phyloP scores from a whole-genome alignment of 2,888 invertebrate species.

The Tetanocera ferruginea region DNA sequence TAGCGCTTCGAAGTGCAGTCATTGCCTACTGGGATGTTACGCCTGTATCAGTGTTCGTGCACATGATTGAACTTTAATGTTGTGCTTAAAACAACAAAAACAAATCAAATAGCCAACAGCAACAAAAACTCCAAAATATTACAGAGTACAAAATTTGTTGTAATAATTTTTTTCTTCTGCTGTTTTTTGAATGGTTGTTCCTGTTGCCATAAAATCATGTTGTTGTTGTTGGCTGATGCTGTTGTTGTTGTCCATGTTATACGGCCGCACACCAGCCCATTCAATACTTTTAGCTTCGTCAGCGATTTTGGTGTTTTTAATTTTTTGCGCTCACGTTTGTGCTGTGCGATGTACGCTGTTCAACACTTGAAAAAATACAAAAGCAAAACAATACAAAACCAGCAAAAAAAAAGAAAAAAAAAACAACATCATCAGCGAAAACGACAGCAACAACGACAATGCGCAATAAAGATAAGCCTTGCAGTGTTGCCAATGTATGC shows the following conservation, averaged over 20 bases:
- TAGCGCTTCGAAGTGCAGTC: too few relatives aligned
- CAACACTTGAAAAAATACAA: background rate
- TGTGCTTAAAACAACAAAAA: slow-evolving; percentile 2
- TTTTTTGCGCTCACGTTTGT: background rate
- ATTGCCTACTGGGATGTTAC: too few relatives aligned
- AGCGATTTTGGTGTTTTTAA: background rate
- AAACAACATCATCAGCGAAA: slow-evolving; percentile 52
- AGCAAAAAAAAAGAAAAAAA: slow-evolving; percentile 24
- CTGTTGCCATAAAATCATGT: background rate
- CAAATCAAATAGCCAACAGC: slow-evolving; percentile 1
- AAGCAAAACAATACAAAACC: too few relatives aligned
- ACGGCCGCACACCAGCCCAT: background rate
- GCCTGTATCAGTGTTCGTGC: slow-evolving; percentile 17
- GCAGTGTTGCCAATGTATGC: slow-evolving; percentile 19
- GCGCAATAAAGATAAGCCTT: slow-evolving; percentile 53
- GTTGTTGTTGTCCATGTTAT: background rate
- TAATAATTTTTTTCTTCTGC: background rate
- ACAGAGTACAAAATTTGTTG: background rate
- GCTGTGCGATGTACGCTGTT: background rate
- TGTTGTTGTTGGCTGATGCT: background rate
- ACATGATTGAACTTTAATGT: slow-evolving; percentile 30
- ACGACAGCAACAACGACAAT: slow-evolving; percentile 50
- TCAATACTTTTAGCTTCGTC: slow-evolving; percentile 8
- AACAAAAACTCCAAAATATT: background rate
- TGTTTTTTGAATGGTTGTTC: background rate